These are phyloP conservation scores for Eulemur rubriventer DNA, from an alignment of 2,797 vertebrate species.

Conservation along the genomic window DNA sequence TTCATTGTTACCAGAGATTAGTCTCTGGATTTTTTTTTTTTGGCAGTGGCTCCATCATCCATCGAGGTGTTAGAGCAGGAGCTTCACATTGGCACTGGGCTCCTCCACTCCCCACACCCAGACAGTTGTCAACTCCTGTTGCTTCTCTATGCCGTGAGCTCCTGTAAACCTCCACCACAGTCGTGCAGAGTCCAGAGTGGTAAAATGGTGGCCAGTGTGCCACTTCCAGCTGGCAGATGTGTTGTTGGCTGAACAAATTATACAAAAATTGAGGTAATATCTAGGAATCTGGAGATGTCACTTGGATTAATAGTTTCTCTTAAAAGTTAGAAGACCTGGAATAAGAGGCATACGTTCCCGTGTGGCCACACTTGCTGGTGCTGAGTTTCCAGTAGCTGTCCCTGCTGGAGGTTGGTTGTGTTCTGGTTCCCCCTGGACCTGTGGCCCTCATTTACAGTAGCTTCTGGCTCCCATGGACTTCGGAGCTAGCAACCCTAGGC, in stretches of 20 bases:
- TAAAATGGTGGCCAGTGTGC: background rate
- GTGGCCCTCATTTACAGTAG: background rate
- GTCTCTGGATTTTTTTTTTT: too few relatives aligned
- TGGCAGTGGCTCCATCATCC: background rate
- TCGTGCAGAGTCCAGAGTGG: background rate
- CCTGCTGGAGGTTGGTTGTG: rapidly evolving
- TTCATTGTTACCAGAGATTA: background rate
- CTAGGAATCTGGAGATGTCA: background rate
- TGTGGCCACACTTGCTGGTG: background rate
- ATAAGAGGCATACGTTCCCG: background rate
- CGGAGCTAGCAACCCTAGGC: background rate
- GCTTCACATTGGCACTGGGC: too few relatives aligned
- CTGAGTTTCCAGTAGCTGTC: background rate
- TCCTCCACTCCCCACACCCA: background rate
- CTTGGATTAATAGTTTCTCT: background rate
- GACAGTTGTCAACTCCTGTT: background rate
- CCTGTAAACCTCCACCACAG: background rate
- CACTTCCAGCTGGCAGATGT: background rate
- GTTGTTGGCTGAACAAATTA: background rate
- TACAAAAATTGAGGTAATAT: background rate
- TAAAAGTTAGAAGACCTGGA: background rate
- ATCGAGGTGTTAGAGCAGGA: background rate
- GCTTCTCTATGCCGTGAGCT: background rate
- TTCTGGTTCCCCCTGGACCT: background rate
- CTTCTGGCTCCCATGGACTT: background rate